These are phyloP conservation scores for Macaca fascicularis DNA, from an alignment of 2,113 vertebrate species.

Conservation along the genomic window T2T-MFA8v1.1 NC_088394.1:46360501-46361000, in stretches of 20 bases:
- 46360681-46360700: background rate
- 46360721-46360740: background rate
- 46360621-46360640: background rate
- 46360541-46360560: no score
- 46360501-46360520: no score
- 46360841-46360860: no score
- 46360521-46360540: no score
- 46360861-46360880: accelerated
- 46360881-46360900: background rate
- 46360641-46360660: background rate
- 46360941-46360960: background rate
- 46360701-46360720: background rate
- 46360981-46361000: background rate
- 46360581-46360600: background rate
- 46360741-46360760: background rate
- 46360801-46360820: background rate
- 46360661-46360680: background rate
- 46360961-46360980: background rate
- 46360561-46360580: no score
- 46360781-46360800: background rate
- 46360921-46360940: background rate
- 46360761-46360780: background rate
- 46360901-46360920: no score
- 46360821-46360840: background rate
- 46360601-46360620: background rate